A percentile compares a stretch with the other conserved stretches of the same genome.
phyloP scores from a whole-genome alignment of 2,113 vertebrate genomes.

The Okapia johnstoni region DNA sequence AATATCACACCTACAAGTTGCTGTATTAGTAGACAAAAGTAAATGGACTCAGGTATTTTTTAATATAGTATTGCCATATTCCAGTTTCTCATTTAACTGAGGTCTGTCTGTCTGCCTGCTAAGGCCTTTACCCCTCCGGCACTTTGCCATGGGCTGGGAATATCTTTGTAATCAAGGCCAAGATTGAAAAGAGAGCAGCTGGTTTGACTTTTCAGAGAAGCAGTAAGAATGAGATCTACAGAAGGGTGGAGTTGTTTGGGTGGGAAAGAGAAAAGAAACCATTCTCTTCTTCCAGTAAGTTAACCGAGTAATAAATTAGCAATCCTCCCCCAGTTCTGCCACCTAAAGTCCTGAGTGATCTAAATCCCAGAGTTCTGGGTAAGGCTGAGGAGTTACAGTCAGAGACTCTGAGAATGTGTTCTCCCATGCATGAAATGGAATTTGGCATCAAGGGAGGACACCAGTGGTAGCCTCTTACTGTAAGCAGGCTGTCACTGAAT shows the following conservation, averaged over 20 bases:
- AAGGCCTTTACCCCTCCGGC: not conserved
- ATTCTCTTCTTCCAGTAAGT: conserved; percentile 20
- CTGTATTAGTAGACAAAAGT: not conserved
- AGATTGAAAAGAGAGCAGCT: not conserved
- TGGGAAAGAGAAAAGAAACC: not conserved
- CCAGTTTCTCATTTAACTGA: not conserved
- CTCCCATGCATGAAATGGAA: not conserved
- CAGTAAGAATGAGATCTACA: not conserved
- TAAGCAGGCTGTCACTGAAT: not conserved
- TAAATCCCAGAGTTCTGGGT: not conserved
- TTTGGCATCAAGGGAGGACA: not conserved
- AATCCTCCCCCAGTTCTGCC: not conserved
- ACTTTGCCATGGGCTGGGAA: not conserved
- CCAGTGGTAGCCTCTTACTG: not conserved
- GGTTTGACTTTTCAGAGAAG: not conserved
- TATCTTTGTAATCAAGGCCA: not conserved
- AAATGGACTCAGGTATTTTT: not conserved
- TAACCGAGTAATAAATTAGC: conserved; percentile 16
- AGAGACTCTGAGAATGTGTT: not conserved
- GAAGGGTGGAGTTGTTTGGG: not conserved
- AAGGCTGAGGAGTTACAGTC: not conserved
- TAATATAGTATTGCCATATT: not conserved
- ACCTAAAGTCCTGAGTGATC: not conserved
- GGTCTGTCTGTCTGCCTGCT: not conserved
- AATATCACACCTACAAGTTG: not conserved